Percentiles rank a stretch among this genome's conserved stretches.
phyloP scores from a whole-genome alignment of 2,113 vertebrate genomes.

The Lasiurus cinereus region DNA sequence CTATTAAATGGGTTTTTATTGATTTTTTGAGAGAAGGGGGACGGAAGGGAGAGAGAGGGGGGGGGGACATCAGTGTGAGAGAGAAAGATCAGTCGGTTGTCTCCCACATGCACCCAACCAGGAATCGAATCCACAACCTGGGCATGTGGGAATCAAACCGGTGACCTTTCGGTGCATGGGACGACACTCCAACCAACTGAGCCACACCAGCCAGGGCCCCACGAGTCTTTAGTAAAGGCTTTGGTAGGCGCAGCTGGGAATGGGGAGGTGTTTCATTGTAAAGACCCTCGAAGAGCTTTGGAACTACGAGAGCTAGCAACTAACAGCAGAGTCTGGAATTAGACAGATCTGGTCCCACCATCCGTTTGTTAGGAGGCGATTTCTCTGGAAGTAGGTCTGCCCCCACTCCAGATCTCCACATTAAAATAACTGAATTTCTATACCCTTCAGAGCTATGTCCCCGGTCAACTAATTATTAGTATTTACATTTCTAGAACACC shows the following conservation, averaged over 20 bases:
- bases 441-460: neutral
- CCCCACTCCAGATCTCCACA: neutral
- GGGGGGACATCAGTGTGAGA: too few relatives aligned
- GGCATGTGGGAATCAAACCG: too few relatives aligned
- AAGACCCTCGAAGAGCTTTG: neutral
- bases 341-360: neutral
- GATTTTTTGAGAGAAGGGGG: too few relatives aligned
- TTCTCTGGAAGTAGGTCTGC: neutral
- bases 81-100: too few relatives aligned
- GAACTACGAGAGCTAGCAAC: neutral
- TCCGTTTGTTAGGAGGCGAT: neutral
- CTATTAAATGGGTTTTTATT: neutral
- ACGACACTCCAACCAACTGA: too few relatives aligned
- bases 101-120: too few relatives aligned
- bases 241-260: neutral
- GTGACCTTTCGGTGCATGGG: too few relatives aligned
- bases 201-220: neutral
- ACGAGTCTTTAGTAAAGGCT: neutral
- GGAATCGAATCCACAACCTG: too few relatives aligned
- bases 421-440: slow-evolving; percentile 40
- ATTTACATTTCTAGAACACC: slow-evolving; percentile 23
- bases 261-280: neutral
- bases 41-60: too few relatives aligned
- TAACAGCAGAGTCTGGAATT: neutral
- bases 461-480: neutral